phyloP scores from a whole-genome alignment of 2,888 invertebrate species.

The Mythimna vitellina region DNA sequence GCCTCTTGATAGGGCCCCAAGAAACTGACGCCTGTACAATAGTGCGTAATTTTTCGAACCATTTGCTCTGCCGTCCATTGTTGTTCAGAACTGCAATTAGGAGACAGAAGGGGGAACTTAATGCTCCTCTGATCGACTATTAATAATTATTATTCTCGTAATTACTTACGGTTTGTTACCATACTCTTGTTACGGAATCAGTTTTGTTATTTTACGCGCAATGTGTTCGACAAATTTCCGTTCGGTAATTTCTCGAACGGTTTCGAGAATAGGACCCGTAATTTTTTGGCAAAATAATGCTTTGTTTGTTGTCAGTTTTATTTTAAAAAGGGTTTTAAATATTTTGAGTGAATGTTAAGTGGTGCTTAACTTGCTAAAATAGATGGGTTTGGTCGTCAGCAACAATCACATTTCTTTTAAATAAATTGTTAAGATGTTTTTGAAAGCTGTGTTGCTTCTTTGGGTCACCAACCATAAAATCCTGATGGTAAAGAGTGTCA shows the following conservation, averaged over 20 bases:
- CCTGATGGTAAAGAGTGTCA: background rate
- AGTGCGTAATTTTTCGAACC: constrained; percentile 84
- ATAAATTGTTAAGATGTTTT: constrained; percentile 20
- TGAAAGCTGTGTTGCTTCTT: background rate
- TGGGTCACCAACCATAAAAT: background rate
- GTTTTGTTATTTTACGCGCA: constrained; percentile 22
- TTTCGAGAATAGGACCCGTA: constrained; percentile 33
- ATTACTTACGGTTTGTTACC: constrained; percentile 67
- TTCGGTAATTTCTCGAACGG: constrained; percentile 25
- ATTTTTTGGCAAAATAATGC: constrained; percentile 49
- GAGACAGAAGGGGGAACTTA: constrained; percentile 52
- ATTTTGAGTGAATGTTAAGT: constrained; percentile 42
- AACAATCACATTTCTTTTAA: background rate
- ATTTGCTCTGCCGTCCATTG: constrained; percentile 77
- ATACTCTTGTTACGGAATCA: constrained; percentile 45
- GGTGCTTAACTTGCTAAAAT: constrained; percentile 31
- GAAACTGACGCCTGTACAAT: constrained; percentile 70
- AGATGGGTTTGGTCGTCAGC: constrained; percentile 2
- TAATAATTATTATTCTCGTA: constrained; percentile 76
- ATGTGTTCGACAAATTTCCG: constrained; percentile 21
- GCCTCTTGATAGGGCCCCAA: constrained; percentile 38
- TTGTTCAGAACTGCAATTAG: constrained; percentile 74
- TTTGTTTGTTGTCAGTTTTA: constrained; percentile 47
- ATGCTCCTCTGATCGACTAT: constrained; percentile 73
- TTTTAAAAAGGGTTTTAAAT: constrained; percentile 53